Evolutionary conservation across 2,797 vertebrate species (phyloP).

Genomic region (Echiichthys vipera): DNA sequence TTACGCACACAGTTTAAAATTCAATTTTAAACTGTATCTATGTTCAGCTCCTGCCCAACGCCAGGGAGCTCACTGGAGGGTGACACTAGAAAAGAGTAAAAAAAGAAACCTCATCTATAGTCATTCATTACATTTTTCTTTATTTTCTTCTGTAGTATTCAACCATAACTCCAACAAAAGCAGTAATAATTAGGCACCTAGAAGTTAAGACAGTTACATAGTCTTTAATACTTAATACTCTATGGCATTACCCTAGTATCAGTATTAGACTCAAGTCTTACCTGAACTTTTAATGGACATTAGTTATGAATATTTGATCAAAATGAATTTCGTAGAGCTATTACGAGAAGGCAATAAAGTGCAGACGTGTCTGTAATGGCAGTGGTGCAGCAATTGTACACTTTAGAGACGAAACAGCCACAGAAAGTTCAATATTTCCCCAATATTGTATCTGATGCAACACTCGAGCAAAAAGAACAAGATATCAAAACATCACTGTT

Average conservation of each 20-base stretch:
- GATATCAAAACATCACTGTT: constrained; percentile 15
- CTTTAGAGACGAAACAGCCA: constrained; percentile 33
- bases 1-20: constrained; percentile 70
- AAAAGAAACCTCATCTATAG: constrained; percentile 17
- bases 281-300: constrained; percentile 31
- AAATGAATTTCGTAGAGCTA: constrained; percentile 31
- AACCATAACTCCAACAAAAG: background rate
- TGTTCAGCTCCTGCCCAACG: constrained; percentile 51
- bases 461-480: constrained; percentile 4
- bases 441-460: constrained; percentile 36
- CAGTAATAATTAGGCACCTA: background rate
- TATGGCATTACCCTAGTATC: constrained; percentile 12
- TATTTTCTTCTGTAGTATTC: background rate
- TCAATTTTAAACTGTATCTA: constrained; percentile 52
- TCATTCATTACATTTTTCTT: constrained; percentile 5
- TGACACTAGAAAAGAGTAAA: constrained; percentile 26
- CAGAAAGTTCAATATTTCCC: constrained; percentile 22
- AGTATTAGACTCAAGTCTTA: background rate
- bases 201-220: constrained; percentile 12
- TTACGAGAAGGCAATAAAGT: constrained; percentile 33
- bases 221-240: constrained; percentile 10
- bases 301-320: constrained; percentile 52
- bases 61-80: constrained; percentile 39
- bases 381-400: constrained; percentile 19
- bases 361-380: constrained; percentile 23